A percentile compares a stretch with the other conserved stretches of the same genome.
Evolutionary conservation across 2,797 vertebrate species (phyloP).

Genomic region (Sternotherus odoratus): DNA sequence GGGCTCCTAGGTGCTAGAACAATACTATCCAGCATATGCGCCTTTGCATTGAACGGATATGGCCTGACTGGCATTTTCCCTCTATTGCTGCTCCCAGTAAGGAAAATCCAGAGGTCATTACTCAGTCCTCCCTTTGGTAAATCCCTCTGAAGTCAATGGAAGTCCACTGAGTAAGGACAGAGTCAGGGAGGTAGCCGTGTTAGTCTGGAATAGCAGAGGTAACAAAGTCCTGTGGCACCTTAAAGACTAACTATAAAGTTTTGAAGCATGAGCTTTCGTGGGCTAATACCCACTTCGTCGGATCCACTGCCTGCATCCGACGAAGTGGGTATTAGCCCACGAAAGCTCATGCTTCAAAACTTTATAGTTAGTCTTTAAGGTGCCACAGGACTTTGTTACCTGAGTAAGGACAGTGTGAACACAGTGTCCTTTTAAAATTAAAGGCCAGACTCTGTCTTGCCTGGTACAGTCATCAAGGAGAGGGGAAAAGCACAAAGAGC

Average conservation of each 20-base stretch:
- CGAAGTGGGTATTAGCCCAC: no score
- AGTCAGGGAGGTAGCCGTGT: no score
- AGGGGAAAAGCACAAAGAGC: background rate
- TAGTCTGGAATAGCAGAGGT: no score
- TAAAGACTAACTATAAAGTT: no score
- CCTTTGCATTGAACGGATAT: fast-evolving
- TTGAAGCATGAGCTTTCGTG: no score
- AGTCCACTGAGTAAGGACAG: background rate
- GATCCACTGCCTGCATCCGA: no score
- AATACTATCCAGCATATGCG: no score
- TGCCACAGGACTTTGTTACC: no score
- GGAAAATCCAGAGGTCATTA: background rate
- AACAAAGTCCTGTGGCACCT: no score
- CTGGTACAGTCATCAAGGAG: background rate
- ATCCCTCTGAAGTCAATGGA: background rate
- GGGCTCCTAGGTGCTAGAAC: background rate
- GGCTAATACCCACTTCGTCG: no score
- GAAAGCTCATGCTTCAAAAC: no score
- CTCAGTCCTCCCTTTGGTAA: conserved; percentile 2
- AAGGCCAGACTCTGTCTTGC: background rate
- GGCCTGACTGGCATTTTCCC: conserved; percentile 7
- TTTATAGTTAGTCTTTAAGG: no score
- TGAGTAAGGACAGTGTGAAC: background rate
- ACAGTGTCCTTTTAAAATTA: fast-evolving
- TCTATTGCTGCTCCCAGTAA: background rate